Evolutionary conservation across 1,140 invertebrate species (phyloP).

Genomic region (Gerris buenoi): DNA sequence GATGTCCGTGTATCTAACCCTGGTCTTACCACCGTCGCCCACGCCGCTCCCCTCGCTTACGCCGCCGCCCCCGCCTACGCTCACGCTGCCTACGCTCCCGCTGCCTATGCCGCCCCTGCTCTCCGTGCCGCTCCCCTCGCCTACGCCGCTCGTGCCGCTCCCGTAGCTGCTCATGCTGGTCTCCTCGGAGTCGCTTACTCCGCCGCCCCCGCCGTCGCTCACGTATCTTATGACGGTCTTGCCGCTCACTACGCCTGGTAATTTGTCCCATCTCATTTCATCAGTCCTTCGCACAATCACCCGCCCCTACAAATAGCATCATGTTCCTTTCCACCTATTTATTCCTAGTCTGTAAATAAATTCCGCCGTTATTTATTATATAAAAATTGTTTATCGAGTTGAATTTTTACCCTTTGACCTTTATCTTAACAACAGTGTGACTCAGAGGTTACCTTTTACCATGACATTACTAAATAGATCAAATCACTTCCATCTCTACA

Average conservation of each 20-base stretch:
- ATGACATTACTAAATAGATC: too few relatives aligned
- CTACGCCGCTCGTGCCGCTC: slow-evolving; percentile 6
- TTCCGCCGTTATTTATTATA: background rate
- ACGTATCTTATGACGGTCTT: slow-evolving; percentile 23
- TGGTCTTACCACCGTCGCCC: slow-evolving; percentile 18
- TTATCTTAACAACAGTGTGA: too few relatives aligned
- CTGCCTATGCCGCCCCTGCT: slow-evolving; percentile 1
- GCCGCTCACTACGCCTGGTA: slow-evolving; percentile 18
- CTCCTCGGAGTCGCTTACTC: slow-evolving; percentile 23
- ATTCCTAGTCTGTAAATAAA: background rate
- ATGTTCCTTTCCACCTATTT: background rate
- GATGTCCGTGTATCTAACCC: slow-evolving; percentile 28
- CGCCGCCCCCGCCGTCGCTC: slow-evolving; percentile 24
- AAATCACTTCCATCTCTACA: too few relatives aligned
- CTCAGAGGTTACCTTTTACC: too few relatives aligned
- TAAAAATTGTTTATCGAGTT: background rate
- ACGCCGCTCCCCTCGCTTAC: slow-evolving; percentile 11
- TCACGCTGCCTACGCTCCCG: slow-evolving; percentile 15
- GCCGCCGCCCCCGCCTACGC: slow-evolving; percentile 17
- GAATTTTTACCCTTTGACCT: too few relatives aligned
- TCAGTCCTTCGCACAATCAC: background rate
- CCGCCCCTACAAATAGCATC: background rate
- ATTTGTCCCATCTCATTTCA: background rate
- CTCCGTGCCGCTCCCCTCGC: slow-evolving; percentile 9
- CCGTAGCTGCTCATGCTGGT: slow-evolving; percentile 12